Percentiles rank a stretch among this genome's conserved stretches.
Evolutionary conservation across 2,113 vertebrate genomes (phyloP).

Genomic region (Rhabdornis inornatus): DNA sequence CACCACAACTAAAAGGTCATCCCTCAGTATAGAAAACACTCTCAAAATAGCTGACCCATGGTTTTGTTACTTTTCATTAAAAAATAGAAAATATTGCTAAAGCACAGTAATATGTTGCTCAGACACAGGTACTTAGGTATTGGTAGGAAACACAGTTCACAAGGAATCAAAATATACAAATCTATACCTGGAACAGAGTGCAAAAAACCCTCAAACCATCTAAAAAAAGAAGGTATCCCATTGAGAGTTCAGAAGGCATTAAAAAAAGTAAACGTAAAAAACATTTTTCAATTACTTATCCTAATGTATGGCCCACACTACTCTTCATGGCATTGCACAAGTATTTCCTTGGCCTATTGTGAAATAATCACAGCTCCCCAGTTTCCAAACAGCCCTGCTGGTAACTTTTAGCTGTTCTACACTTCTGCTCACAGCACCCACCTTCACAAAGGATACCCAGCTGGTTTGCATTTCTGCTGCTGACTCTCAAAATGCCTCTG

Average conservation of each 20-base stretch:
- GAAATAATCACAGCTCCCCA: background rate
- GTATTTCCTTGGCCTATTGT: background rate
- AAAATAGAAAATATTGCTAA: background rate
- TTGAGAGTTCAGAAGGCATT: background rate
- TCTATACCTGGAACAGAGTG: background rate
- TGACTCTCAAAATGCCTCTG: background rate
- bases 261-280: background rate
- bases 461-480: background rate
- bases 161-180: background rate
- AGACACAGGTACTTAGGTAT: background rate
- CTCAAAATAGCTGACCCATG: background rate
- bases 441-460: background rate
- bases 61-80: background rate
- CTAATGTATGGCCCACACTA: background rate
- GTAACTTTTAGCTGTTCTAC: background rate
- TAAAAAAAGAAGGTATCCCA: background rate
- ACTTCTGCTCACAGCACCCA: background rate
- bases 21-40: background rate
- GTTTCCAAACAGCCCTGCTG: accelerated
- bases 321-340: background rate
- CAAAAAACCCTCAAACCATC: background rate
- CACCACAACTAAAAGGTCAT: background rate
- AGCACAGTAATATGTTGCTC: background rate
- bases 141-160: background rate
- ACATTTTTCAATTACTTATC: background rate